Base-by-base conservation (phyloP, 2,113 vertebrate species). In the Etheostoma spectabile region DNA sequence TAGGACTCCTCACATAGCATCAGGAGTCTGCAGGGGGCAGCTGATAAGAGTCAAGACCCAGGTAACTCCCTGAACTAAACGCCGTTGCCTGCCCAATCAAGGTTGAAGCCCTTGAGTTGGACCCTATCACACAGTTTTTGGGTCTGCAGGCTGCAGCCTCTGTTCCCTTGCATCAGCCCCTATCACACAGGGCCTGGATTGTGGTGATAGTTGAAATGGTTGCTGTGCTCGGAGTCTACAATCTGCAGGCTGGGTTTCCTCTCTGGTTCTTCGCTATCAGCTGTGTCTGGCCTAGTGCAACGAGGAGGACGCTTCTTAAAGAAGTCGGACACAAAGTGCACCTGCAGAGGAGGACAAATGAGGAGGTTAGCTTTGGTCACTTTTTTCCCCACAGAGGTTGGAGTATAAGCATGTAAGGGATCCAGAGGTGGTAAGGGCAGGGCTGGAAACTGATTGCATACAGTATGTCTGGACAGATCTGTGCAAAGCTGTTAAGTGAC, bases 241-340 rank as follows among this genome's bases (percentile, higher is more conserved):
- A 96, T 88, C 0, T 97, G 96, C 24, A 97, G 80, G 90, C 96
- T 97, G 74, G 96, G 94, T 64, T 97, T 98, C 83, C 91, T 95
- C 48, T 95, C 95, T 0, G 80, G 81, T 57, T 95, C 95, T 15
- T 96, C 94, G 4, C 65, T 93, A 18, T 95, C 95, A 0, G 24
- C 70, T 0, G 71, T 21, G 33, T 90, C 87, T 0, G 79, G 65
- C 2, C 91, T 92, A 3, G 27, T 69, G 87, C 78, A 7, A 53
- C 67, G 91, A 0, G 92, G 91, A 1, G 96, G 95, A 6, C 96
- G 96, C 1, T 86, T 69, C 90, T 99, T 99, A 87, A 98, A 99
- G 94, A 98, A 97, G 90, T 98, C 97, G 0, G 98, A 97, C 78
- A 99, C 89, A 0, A 96, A 97, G 18, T 64, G 92, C 38, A 99